Conservation (phyloP, 2,113 vertebrate species). For the Alaudala cheleensis region DNA sequence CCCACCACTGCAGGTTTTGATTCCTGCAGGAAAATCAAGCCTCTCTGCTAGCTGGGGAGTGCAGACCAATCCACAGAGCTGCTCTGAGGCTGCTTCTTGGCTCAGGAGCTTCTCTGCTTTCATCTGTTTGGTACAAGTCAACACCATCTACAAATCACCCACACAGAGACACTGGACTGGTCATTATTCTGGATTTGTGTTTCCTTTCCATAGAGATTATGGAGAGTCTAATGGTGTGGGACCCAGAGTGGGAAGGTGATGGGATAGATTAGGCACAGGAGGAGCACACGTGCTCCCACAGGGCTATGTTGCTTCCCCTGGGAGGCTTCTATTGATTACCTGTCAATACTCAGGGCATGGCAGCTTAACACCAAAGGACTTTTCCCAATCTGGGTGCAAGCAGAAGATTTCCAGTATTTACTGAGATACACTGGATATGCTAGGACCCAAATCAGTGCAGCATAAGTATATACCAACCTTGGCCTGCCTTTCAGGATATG, state of each 20-base stretch:
- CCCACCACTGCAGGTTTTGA: not conserved
- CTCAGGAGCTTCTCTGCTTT: not conserved
- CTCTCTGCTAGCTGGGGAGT: not conserved
- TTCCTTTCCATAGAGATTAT: not conserved
- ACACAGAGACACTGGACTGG: not conserved
- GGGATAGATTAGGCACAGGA: not conserved
- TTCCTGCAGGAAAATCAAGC: not conserved
- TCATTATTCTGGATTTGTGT: not conserved
- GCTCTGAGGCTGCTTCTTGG: not conserved
- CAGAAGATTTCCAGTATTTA: not conserved
- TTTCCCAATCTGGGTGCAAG: not conserved
- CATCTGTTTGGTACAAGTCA: not conserved
- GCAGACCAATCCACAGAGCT: not conserved
- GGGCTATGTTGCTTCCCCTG: not conserved
- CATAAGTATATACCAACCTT: not conserved
- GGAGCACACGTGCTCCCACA: rapidly evolving
- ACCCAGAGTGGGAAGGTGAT: not conserved
- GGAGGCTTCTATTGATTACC: not conserved
- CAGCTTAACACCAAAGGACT: not conserved
- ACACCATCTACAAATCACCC: no score
- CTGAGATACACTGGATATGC: not conserved
- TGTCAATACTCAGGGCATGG: not conserved
- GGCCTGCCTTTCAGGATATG: not conserved
- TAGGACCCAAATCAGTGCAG: not conserved
- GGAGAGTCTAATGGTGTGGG: not conserved